phyloP scores from a whole-genome alignment of 2,797 vertebrate species.

The Melanotaenia nigrans region DNA sequence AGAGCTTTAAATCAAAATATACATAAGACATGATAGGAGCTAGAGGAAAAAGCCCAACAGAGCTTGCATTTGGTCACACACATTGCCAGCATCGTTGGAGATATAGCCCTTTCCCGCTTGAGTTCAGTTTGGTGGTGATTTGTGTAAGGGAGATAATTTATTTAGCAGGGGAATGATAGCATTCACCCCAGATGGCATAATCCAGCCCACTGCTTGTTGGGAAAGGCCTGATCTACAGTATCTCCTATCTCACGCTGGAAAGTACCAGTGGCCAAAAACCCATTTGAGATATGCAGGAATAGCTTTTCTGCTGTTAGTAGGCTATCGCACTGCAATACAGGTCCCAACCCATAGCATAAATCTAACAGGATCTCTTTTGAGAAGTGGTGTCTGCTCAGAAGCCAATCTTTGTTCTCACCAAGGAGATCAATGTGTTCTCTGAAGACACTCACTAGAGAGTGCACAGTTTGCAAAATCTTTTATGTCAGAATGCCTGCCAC shows the following conservation, averaged over 20 bases:
- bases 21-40: not conserved
- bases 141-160: not conserved
- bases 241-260: not conserved
- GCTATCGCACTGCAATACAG: not conserved
- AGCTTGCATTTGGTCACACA: not conserved
- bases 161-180: not conserved
- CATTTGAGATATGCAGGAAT: not conserved
- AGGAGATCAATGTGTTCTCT: not conserved
- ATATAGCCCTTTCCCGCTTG: not conserved
- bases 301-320: not conserved
- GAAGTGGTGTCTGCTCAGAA: not conserved
- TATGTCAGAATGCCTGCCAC: not conserved
- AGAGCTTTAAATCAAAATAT: not conserved
- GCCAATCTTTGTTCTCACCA: not conserved
- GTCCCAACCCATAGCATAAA: not conserved
- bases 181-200: not conserved
- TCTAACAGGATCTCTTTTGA: not conserved
- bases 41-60: not conserved
- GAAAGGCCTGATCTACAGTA: not conserved
- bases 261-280: not conserved
- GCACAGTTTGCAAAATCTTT: no score
- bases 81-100: not conserved
- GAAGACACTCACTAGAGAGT: no score
- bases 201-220: not conserved
- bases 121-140: not conserved